A percentile compares a stretch with the other conserved stretches of the same genome.
Evolutionary conservation across 2,888 invertebrate genomes (phyloP).

Genomic region (Macrosoma leucophasiata): DNA sequence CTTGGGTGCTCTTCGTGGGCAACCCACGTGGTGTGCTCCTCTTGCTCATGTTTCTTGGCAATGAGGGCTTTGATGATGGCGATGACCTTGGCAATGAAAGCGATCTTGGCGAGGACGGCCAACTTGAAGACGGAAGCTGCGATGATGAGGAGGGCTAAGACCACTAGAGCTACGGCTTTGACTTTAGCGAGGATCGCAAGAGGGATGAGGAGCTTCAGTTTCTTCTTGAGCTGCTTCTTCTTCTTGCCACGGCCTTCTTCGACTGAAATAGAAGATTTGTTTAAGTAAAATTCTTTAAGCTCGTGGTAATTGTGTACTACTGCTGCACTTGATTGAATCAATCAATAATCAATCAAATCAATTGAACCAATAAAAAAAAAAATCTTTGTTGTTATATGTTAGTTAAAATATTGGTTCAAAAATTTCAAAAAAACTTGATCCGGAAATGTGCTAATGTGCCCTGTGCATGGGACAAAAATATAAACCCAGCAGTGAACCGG

Average conservation of each 20-base stretch:
- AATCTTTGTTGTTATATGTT: no score
- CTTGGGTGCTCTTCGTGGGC: slow-evolving; percentile 39
- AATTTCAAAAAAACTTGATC: no score
- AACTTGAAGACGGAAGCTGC: slow-evolving; percentile 83
- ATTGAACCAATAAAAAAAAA: no score
- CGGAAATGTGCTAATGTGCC: no score
- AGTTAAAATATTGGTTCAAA: no score
- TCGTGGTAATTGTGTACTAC: no score
- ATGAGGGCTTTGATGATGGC: slow-evolving; percentile 53
- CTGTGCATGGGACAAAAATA: no score
- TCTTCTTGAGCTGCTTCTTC: slow-evolving; percentile 79
- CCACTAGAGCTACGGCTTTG: slow-evolving; percentile 80
- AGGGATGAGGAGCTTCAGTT: slow-evolving; percentile 63
- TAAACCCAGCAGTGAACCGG: no score
- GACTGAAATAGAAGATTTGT: slow-evolving; percentile 21
- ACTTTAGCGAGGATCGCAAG: slow-evolving; percentile 78
- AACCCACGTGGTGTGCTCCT: slow-evolving; percentile 43
- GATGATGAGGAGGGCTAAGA: slow-evolving; percentile 79
- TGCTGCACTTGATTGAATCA: no score
- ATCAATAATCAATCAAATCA: no score
- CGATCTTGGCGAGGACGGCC: slow-evolving; percentile 84
- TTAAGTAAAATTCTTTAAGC: no score
- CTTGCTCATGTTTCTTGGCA: slow-evolving; percentile 53
- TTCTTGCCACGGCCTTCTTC: slow-evolving; percentile 77
- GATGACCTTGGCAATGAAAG: slow-evolving; percentile 72